Percentiles rank a stretch among this genome's conserved stretches.
phyloP scores from a whole-genome alignment of 2,797 vertebrate genomes.

The Brachyalestes nurse region DNA sequence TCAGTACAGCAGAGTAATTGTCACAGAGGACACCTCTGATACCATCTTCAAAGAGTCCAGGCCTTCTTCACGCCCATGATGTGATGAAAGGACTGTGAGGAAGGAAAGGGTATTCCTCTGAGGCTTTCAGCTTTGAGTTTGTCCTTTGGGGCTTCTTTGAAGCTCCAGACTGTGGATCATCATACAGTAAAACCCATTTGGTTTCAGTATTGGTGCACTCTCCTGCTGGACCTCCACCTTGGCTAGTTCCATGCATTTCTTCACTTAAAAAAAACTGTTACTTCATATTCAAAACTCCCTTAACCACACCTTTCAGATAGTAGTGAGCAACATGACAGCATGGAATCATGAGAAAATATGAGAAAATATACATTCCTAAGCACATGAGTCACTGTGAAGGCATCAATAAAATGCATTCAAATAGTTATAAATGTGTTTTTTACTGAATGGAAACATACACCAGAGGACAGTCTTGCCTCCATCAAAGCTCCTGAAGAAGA shows the following conservation, averaged over 20 bases:
- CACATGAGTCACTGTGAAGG: no score
- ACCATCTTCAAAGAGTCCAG: conserved; percentile 52
- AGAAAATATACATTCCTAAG: no score
- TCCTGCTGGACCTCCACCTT: neutral
- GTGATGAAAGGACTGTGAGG: conserved; percentile 50
- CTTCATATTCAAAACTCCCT: no score
- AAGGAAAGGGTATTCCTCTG: conserved; percentile 40
- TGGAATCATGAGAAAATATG: no score
- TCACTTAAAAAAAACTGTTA: neutral
- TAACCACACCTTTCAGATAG: neutral
- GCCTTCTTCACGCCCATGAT: conserved; percentile 37
- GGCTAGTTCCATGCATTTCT: neutral
- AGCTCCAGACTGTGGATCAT: conserved; percentile 41
- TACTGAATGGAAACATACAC: no score
- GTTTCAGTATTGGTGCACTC: conserved; percentile 2
- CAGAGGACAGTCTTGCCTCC: no score
- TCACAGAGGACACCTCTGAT: conserved; percentile 43
- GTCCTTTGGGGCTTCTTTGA: conserved; percentile 53
- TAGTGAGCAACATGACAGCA: neutral
- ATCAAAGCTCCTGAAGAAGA: no score
- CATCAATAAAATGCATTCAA: no score
- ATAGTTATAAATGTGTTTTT: no score
- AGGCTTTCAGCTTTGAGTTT: conserved; percentile 53
- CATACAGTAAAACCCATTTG: conserved; percentile 32
- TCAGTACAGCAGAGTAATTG: conserved; percentile 17